phyloP scores from a whole-genome alignment of 2,113 vertebrate genomes.

The Casuarius casuarius region DNA sequence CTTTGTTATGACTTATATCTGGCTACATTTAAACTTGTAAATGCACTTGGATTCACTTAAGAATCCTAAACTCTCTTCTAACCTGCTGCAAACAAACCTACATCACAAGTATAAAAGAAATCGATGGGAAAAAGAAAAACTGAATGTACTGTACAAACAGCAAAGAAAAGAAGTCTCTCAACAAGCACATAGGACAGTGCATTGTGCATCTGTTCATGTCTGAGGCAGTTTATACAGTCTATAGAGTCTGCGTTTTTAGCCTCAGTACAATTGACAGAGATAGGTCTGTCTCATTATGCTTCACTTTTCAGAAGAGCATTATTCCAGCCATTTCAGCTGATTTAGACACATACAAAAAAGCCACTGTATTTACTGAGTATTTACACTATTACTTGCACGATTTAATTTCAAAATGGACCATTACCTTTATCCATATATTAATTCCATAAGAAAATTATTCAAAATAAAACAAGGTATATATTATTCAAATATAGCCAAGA shows the following conservation, averaged over 20 bases:
- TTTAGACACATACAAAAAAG: not conserved
- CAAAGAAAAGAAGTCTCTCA: too few relatives aligned
- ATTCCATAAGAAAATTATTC: not conserved
- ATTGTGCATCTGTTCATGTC: not conserved
- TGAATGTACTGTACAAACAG: not conserved
- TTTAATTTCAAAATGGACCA: not conserved
- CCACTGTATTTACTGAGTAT: not conserved
- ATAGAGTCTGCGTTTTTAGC: not conserved
- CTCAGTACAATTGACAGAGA: not conserved
- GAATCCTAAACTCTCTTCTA: not conserved
- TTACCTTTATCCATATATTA: not conserved
- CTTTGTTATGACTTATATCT: not conserved
- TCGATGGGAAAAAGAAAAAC: fast-evolving
- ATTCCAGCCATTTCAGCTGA: not conserved
- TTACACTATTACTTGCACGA: not conserved
- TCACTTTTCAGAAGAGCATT: not conserved
- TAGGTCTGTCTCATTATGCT: not conserved
- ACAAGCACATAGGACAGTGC: not conserved
- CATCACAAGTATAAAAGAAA: not conserved
- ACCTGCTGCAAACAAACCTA: not conserved
- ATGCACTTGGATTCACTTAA: not conserved
- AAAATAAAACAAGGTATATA: not conserved
- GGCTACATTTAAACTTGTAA: not conserved
- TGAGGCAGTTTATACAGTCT: not conserved
- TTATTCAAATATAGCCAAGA: not conserved